These are phyloP conservation scores for Pipistrellus nathusii DNA, from an alignment of 2,797 vertebrate genomes.

Conservation along the genomic window DNA sequence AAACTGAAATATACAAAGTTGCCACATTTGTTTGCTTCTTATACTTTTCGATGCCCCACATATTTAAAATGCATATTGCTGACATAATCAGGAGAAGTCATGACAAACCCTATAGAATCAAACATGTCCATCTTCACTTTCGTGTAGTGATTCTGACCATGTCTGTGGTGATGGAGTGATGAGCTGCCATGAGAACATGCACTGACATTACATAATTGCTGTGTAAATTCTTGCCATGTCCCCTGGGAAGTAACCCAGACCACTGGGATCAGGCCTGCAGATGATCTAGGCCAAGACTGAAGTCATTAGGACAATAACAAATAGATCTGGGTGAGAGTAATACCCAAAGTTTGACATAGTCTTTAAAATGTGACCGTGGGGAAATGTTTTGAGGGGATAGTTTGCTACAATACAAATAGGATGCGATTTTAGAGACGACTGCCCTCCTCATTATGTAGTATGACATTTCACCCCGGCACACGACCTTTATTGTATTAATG, in stretches of 20 bases:
- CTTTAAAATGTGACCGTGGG: not conserved
- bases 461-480: conserved; percentile 58
- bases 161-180: not conserved
- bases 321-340: not conserved
- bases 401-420: not conserved
- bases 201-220: not conserved
- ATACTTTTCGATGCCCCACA: not conserved
- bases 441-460: not conserved
- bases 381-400: not conserved
- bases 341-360: not conserved
- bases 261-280: not conserved
- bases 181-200: not conserved
- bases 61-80: not conserved
- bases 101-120: not conserved
- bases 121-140: not conserved
- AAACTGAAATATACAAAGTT: not conserved
- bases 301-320: conserved; percentile 34
- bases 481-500: conserved; percentile 44
- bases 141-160: not conserved
- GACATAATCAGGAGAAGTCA: not conserved
- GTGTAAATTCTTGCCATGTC: not conserved
- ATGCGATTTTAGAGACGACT: not conserved
- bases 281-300: not conserved
- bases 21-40: not conserved
- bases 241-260: not conserved